Base-by-base conservation (phyloP, 35 echinoderm and acorn worm genomes). In the Strongylocentrotus purpuratus region DNA sequence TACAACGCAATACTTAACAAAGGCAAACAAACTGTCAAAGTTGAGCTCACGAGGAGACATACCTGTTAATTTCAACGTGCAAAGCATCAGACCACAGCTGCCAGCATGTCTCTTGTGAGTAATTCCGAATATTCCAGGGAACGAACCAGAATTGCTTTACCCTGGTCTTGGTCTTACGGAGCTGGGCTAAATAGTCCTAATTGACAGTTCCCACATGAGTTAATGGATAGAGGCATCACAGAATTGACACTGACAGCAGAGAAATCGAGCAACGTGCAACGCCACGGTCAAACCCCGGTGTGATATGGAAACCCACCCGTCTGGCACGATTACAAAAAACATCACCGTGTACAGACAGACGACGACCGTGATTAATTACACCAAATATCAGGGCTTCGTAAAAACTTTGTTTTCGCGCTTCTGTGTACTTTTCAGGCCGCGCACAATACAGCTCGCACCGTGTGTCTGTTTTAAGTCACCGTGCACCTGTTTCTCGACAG, bases 11-110 rank as follows among this genome's bases (percentile, higher is more conserved):
- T 78, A 78, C 4, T 78, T 22, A 28, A 78, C 65, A 78, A 78
- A n/a, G 65, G 65, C 65, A 78, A 78, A 78, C 65, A 78, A 78
- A 78, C 65, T 78, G 65, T 78, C 65, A 78, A 78, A 78, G 20
- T 78, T 4, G 3, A 22, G 65, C 65, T 78, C 65, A 22, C 65
- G n/a, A n/a, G 65, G 65, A 78, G 65, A 78, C 65, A 78, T n/a
- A 78, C 65, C 65, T 78, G 4, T n/a, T 78, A 78, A 22, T n/a
- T 15, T 8, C 6, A 78, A 8, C 65, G 25, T 78, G 65, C 20
- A n/a, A 4, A 78, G 25, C 65, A 78, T 78, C 22, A n/a, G 17
- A 2, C 52, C 52, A 59, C 52, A 14, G 50, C 50, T 15, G 17
- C 61, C 17, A 8, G 22, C 4, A 78, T 7, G 7, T 22, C 22